Base-by-base conservation (phyloP, 2,113 vertebrate genomes). In the Myiopsitta monachus region DNA sequence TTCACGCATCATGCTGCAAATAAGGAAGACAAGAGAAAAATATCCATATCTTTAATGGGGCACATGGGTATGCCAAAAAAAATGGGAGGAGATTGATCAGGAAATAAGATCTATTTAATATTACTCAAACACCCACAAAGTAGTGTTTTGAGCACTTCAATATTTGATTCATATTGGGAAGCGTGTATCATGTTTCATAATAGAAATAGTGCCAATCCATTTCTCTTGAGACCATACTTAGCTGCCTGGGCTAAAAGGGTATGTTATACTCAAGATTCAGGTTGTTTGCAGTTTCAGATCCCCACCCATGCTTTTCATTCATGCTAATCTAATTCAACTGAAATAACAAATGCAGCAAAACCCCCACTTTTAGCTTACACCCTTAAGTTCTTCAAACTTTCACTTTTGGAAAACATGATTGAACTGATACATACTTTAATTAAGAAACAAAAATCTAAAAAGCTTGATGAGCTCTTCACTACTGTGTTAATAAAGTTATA, bases 31-130 rank as follows among this genome's bases (percentile, higher is more conserved):
- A 87, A 90, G 23, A 96, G 76, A 87, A 95, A 61, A 85, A 92
- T 96, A 94, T 73, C 28, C 81, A 15, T 78, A 92, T 76, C 49
- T 95, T 87, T 82, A 87, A 91, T 26, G 38, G 52, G 47, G 52
- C 33, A 86, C 47, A 66, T 75, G 70, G 33, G 33, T 52, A 83
- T 63, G 81, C 68, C 36, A 89, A 79, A 67, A 95, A 97, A 95
- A 97, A 92, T 41, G 33, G 46, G 14, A 91, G 62, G 23, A 51
- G 84, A 93, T 90, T 97, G 81, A 92, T 91, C 79, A 88, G 76
- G 81, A 96, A 95, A 91, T 59, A 41, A 75, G 27, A 86, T 91
- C 81, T 86, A 73, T 89, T 90, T 61, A 83, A 92, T 96, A 92
- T 73, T 0, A 76, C 79, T 83, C 94, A 55, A 63, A 95, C 94